Percentiles rank a stretch among this genome's conserved stretches.
phyloP scores from a whole-genome alignment of 2,797 vertebrate species.

The Typhlichthys eigenmanni region DNA sequence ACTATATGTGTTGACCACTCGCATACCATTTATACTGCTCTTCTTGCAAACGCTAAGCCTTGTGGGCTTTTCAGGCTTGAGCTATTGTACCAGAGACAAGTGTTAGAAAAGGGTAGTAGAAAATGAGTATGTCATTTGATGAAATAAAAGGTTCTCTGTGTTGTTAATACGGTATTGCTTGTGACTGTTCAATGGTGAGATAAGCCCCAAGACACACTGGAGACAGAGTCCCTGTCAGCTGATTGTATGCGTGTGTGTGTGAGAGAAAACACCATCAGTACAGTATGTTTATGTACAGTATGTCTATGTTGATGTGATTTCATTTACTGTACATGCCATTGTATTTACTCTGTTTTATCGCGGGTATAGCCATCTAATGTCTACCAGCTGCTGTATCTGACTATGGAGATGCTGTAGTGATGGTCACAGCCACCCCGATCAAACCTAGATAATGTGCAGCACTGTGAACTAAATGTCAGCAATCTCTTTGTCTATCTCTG shows the following conservation, averaged over 20 bases:
- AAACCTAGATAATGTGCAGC: conserved; percentile 48
- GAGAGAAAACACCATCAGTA: neutral
- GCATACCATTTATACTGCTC: too few species aligned
- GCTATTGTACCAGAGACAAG: too few species aligned
- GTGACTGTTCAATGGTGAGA: conserved; percentile 49
- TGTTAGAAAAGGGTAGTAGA: too few species aligned
- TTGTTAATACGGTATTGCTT: neutral
- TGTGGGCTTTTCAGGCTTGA: too few species aligned
- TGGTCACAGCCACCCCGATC: conserved; percentile 28
- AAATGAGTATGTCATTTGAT: too few species aligned
- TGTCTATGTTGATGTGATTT: conserved; percentile 1
- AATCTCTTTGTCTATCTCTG: neutral
- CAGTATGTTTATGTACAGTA: neutral
- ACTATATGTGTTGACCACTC: too few species aligned
- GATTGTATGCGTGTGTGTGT: conserved; percentile 12
- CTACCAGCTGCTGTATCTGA: conserved; percentile 12
- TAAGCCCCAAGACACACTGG: conserved; percentile 40
- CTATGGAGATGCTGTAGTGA: conserved; percentile 13
- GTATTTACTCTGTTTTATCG: neutral
- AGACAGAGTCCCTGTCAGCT: conserved; percentile 43
- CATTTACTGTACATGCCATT: neutral
- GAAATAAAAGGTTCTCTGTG: conserved; percentile 8
- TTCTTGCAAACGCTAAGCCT: too few species aligned
- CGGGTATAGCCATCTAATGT: conserved; percentile 26
- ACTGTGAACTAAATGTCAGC: conserved; percentile 38